These are phyloP conservation scores for Schmidtea mediterranea DNA, from an alignment of 1,140 invertebrate species.

Conservation along the genomic window DNA sequence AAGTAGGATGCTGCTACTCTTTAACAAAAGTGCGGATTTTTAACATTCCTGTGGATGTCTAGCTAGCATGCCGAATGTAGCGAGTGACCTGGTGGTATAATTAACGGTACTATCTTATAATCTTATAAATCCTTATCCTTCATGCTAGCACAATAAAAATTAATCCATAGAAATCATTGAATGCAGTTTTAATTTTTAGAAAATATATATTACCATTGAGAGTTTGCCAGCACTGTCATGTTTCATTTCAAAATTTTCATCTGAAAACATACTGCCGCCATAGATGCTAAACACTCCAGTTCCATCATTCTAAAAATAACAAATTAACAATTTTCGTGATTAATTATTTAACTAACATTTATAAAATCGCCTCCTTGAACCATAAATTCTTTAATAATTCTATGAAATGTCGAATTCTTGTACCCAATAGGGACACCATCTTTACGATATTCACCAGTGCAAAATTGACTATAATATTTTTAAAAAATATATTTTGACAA, in stretches of 20 bases:
- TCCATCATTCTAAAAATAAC: constrained; percentile 61
- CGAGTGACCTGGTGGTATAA: no score
- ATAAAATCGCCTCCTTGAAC: constrained; percentile 97
- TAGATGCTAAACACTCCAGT: constrained; percentile 92
- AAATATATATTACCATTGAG: constrained; percentile 47
- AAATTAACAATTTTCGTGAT: constrained; percentile 1
- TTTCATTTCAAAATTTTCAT: constrained; percentile 84
- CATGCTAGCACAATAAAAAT: no score
- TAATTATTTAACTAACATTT: constrained; percentile 36
- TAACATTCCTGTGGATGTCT: no score
- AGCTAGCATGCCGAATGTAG: no score
- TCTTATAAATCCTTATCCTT: no score
- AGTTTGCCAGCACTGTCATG: constrained; percentile 78
- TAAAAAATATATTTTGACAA: constrained; percentile 12
- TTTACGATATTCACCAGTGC: constrained; percentile 60
- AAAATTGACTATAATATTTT: constrained; percentile 57
- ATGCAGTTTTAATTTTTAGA: neutral
- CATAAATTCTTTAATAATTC: constrained; percentile 91
- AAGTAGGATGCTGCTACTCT: no score
- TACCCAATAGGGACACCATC: constrained; percentile 85
- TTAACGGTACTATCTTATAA: no score
- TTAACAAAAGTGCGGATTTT: no score
- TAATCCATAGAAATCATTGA: no score
- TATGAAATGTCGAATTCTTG: constrained; percentile 77
- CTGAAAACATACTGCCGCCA: constrained; percentile 63